Percentiles rank a stretch among this genome's conserved stretches.
phyloP scores from a whole-genome alignment of 2,797 vertebrate species.

The Perodicticus potto region DNA sequence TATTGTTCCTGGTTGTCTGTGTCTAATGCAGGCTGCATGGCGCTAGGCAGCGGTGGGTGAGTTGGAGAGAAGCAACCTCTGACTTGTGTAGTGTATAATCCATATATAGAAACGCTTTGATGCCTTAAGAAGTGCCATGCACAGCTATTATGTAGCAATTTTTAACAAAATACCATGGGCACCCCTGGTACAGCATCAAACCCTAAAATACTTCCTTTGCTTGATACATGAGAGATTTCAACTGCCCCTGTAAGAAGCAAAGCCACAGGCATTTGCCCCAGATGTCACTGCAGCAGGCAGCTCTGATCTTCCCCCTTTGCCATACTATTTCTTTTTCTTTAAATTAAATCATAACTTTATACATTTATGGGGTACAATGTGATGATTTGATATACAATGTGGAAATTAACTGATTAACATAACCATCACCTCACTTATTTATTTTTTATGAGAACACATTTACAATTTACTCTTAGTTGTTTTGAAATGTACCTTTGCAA shows the following conservation, averaged over 20 bases:
- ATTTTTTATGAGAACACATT: too few species aligned
- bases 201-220: not conserved
- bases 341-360: too few species aligned
- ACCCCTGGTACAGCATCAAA: not conserved
- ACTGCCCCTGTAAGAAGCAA: not conserved
- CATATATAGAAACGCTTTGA: not conserved
- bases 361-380: too few species aligned
- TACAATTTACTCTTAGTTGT: too few species aligned
- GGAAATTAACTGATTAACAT: too few species aligned
- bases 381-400: too few species aligned
- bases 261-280: not conserved
- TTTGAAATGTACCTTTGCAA: too few species aligned
- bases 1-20: not conserved
- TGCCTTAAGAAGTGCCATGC: not conserved
- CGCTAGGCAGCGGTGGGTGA: not conserved
- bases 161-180: not conserved
- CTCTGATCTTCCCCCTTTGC: not conserved
- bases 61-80: not conserved
- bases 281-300: not conserved
- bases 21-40: not conserved
- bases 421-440: too few species aligned
- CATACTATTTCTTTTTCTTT: not conserved
- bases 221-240: not conserved
- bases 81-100: not conserved
- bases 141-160: not conserved